These are phyloP conservation scores for Eolophus roseicapilla DNA, from an alignment of 2,113 vertebrate genomes.

Conservation along the genomic window DNA sequence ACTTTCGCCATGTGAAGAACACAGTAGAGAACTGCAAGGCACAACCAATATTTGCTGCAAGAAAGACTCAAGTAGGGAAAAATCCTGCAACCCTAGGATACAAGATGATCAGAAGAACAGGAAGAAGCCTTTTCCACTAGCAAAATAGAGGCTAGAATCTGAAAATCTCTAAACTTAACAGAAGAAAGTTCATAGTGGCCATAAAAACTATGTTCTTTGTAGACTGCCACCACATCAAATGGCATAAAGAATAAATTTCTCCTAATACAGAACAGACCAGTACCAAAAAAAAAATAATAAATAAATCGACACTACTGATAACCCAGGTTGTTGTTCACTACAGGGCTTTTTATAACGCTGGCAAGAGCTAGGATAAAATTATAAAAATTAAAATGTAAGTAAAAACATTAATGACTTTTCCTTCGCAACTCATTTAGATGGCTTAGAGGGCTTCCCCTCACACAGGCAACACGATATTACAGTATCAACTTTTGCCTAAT, in stretches of 20 bases:
- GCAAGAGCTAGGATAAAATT: not conserved
- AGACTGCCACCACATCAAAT: not conserved
- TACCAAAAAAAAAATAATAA: not conserved
- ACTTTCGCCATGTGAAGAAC: not conserved
- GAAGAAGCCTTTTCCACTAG: not conserved
- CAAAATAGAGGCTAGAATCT: not conserved
- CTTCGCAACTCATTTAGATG: not conserved
- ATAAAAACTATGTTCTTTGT: not conserved
- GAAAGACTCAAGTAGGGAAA: not conserved
- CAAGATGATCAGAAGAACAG: not conserved
- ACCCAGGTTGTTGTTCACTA: not conserved
- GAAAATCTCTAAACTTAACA: not conserved
- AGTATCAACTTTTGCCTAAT: conserved; percentile 30
- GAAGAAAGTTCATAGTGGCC: not conserved
- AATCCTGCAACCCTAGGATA: not conserved
- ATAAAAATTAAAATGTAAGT: not conserved
- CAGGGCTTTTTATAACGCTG: not conserved
- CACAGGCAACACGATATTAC: not conserved
- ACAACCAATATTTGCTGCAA: not conserved
- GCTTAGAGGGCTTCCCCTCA: not conserved
- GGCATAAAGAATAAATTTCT: not conserved
- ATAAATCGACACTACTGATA: not conserved
- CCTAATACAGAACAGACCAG: not conserved
- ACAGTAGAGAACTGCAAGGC: not conserved
- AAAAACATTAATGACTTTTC: not conserved